Percentiles rank a stretch among this genome's conserved stretches.
These are phyloP conservation scores for Lithophane ornitopus DNA, from an alignment of 2,888 invertebrate genomes.

Conservation along the genomic window DNA sequence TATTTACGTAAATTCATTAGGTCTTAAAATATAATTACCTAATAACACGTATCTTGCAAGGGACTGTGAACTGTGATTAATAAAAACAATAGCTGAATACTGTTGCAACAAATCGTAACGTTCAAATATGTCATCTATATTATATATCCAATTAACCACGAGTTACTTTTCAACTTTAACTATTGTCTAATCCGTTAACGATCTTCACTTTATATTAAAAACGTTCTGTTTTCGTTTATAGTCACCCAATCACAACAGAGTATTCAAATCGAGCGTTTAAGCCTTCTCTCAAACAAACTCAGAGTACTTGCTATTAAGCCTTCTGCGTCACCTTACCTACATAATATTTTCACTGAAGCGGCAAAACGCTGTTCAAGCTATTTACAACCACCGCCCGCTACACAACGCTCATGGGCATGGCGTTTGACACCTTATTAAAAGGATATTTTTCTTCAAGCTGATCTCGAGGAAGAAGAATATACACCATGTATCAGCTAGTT, in stretches of 20 bases:
- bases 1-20: neutral
- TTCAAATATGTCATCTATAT: neutral
- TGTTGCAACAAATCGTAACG: neutral
- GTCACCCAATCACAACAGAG: neutral
- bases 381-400: constrained; percentile 31
- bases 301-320: neutral
- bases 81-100: neutral
- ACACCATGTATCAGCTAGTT: constrained; percentile 28
- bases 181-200: too few relatives aligned
- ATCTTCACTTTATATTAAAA: neutral
- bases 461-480: constrained; percentile 30
- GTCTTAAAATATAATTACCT: too few relatives aligned
- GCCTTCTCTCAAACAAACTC: too few relatives aligned
- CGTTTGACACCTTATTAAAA: constrained; percentile 61
- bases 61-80: neutral
- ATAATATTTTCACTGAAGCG: neutral
- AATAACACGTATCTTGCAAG: too few relatives aligned
- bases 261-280: neutral
- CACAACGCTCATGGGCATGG: constrained; percentile 23
- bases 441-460: constrained; percentile 47
- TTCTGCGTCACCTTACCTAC: constrained; percentile 8
- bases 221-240: neutral
- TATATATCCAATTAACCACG: neutral
- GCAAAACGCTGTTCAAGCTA: constrained; percentile 37
- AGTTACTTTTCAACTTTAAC: too few relatives aligned